Evolutionary conservation across 53 echinoderm and acorn worm genomes (phyloP).

Genomic region (Stichopus horrens): DNA sequence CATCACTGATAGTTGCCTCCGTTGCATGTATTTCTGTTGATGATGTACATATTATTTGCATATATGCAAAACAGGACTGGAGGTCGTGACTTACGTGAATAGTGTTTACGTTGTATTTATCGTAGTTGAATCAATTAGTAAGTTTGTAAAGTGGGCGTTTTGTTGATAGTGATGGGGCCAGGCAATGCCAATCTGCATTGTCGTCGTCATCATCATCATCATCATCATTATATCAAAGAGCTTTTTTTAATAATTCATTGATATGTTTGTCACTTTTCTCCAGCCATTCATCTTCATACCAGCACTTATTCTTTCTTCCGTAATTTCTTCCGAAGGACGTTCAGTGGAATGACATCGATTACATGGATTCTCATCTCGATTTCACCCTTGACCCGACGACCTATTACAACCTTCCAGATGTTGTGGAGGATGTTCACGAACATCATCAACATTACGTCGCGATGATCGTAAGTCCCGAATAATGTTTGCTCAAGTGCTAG

Average conservation of each 20-base stretch:
- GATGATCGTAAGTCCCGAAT: slow-evolving; percentile 69
- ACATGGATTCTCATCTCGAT: slow-evolving; percentile 54
- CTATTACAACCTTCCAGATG: slow-evolving; percentile 40
- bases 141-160: neutral
- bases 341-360: slow-evolving; percentile 90
- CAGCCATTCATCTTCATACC: neutral
- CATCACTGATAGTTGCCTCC: too few species aligned
- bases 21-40: too few species aligned
- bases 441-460: slow-evolving; percentile 75
- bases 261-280: neutral
- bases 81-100: neutral
- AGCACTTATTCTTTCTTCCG: neutral
- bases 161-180: neutral
- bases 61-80: too few species aligned
- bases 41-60: too few species aligned
- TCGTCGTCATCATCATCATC: too few species aligned
- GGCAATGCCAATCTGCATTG: too few species aligned
- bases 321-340: slow-evolving; percentile 59
- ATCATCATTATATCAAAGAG: neutral
- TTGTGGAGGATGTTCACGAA: slow-evolving; percentile 51
- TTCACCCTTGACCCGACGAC: slow-evolving; percentile 66
- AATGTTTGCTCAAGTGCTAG: too few species aligned
- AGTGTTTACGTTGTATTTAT: neutral
- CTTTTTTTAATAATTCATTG: neutral
- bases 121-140: neutral